These are phyloP conservation scores for Cavia aperea DNA, from an alignment of 2,113 vertebrate genomes.

Conservation along the genomic window DNA sequence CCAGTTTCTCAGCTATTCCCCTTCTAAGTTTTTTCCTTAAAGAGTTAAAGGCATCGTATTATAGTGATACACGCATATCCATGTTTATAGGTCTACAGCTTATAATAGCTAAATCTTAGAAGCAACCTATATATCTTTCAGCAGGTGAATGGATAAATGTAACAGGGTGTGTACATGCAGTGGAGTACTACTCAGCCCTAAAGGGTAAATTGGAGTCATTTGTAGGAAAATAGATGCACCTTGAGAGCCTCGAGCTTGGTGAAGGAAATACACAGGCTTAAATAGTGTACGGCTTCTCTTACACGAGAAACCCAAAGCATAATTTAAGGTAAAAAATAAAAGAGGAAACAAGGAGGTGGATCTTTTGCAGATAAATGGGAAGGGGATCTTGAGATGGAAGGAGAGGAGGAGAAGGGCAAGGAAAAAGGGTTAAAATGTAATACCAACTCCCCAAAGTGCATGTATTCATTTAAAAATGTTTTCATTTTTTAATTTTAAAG, in stretches of 20 bases:
- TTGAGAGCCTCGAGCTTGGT: neutral
- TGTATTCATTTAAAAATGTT: neutral
- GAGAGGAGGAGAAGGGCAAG: neutral
- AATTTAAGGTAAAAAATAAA: neutral
- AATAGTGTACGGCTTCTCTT: neutral
- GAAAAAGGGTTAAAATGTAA: neutral
- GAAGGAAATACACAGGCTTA: neutral
- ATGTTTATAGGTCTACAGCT: neutral
- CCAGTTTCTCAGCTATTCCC: neutral
- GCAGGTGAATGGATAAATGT: neutral
- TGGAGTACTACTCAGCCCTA: neutral
- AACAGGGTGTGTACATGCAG: neutral
- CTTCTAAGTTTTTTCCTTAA: neutral
- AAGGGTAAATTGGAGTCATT: neutral
- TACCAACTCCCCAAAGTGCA: neutral
- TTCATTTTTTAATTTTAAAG: no score
- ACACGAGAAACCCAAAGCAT: neutral
- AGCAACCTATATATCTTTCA: neutral
- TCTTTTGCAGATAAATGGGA: neutral
- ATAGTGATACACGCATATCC: neutral
- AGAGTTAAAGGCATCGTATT: neutral
- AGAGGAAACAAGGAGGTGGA: neutral
- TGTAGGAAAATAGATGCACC: neutral
- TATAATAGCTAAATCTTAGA: neutral
- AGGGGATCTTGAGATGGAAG: neutral